Evolutionary conservation across 2,888 invertebrate genomes (phyloP).

Genomic region (Andrena praecox): DNA sequence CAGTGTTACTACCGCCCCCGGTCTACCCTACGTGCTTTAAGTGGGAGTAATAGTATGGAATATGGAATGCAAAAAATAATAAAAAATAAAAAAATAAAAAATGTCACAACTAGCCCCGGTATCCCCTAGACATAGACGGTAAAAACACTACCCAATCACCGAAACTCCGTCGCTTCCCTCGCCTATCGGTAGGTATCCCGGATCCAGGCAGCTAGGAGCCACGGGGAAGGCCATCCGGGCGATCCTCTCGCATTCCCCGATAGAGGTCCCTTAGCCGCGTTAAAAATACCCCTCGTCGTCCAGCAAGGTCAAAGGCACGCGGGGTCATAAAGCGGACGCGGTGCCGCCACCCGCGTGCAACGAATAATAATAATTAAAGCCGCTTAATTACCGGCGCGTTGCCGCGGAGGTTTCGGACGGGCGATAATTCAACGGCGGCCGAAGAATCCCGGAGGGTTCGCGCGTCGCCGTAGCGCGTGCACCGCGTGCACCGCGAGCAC

Average conservation of each 20-base stretch:
- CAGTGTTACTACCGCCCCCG: too few relatives aligned
- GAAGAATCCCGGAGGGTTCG: slow-evolving; percentile 68
- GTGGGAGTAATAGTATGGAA: too few relatives aligned
- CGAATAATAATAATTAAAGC: slow-evolving; percentile 76
- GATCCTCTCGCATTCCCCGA: neutral
- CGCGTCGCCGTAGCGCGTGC: slow-evolving; percentile 69
- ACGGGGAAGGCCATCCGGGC: neutral
- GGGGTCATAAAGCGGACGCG: slow-evolving; percentile 64
- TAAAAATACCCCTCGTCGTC: slow-evolving; percentile 44
- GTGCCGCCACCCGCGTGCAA: slow-evolving; percentile 73
- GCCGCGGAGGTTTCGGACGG: slow-evolving; percentile 71
- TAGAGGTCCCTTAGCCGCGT: slow-evolving; percentile 5
- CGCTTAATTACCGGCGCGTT: slow-evolving; percentile 73
- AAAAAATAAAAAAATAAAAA: too few relatives aligned
- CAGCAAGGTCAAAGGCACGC: slow-evolving; percentile 63
- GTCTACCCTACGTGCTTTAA: too few relatives aligned
- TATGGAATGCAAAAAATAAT: too few relatives aligned
- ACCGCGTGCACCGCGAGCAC: slow-evolving; percentile 57
- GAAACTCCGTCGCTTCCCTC: neutral
- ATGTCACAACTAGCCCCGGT: too few relatives aligned
- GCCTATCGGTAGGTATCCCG: neutral
- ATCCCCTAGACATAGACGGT: too few relatives aligned
- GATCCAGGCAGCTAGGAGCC: neutral
- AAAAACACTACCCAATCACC: too few relatives aligned
- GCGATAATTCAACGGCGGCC: slow-evolving; percentile 70